Evolutionary conservation across 2,797 vertebrate genomes (phyloP).

Genomic region (Enteromius anoplus): DNA sequence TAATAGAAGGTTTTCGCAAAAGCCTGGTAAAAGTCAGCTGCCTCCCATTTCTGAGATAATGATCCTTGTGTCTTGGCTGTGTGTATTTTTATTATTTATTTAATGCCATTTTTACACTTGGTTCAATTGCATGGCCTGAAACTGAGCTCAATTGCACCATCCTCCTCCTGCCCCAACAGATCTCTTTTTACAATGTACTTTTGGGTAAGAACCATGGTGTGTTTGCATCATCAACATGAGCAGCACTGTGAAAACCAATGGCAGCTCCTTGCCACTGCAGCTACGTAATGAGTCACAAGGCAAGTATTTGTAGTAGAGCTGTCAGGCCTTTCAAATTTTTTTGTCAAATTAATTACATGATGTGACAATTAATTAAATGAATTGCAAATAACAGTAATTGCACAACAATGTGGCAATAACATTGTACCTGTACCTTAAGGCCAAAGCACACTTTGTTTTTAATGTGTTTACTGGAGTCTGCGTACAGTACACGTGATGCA

Average conservation of each 20-base stretch:
- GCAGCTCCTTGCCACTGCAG: not conserved
- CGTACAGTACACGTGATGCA: no score
- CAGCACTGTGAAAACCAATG: not conserved
- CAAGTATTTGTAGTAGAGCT: not conserved
- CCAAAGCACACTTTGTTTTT: no score
- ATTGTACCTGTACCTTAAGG: not conserved
- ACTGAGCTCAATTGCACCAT: slow-evolving; percentile 3
- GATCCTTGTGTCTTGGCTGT: not conserved
- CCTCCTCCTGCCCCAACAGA: not conserved
- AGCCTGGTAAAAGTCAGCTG: not conserved
- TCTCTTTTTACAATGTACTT: not conserved
- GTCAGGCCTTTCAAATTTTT: not conserved
- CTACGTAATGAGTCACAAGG: not conserved
- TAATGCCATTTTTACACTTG: not conserved
- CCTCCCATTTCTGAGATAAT: slow-evolving; percentile 31
- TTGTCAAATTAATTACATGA: not conserved
- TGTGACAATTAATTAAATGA: not conserved
- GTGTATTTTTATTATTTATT: not conserved
- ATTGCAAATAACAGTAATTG: not conserved
- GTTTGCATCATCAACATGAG: slow-evolving; percentile 13
- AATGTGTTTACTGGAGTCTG: no score
- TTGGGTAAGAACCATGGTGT: not conserved
- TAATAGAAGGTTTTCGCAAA: not conserved
- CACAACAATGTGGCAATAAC: not conserved
- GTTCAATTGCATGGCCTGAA: slow-evolving; percentile 13